These are phyloP conservation scores for Capromys pilorides DNA, from an alignment of 2,797 vertebrate genomes.

Conservation along the genomic window DNA sequence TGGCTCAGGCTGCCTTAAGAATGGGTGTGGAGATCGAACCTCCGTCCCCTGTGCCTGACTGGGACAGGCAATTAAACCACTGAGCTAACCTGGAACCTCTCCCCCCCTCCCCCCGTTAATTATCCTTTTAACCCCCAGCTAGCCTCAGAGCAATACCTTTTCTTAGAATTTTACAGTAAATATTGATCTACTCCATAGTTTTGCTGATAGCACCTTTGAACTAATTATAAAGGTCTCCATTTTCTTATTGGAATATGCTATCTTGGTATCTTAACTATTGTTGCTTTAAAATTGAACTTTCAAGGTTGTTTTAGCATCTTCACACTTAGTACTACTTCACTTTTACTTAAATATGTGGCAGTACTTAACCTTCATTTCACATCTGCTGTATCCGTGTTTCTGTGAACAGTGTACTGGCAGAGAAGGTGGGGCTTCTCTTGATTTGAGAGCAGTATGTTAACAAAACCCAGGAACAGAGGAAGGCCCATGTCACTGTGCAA, in stretches of 20 bases:
- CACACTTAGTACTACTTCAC: background rate
- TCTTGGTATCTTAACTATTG: background rate
- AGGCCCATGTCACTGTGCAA: background rate
- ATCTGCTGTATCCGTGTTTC: background rate
- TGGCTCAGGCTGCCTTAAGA: no score
- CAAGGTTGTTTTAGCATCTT: background rate
- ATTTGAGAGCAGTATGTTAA: background rate
- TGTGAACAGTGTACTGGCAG: background rate
- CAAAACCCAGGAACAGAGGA: background rate
- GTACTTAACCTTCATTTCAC: constrained; percentile 14
- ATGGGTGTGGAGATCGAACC: no score
- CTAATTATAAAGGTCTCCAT: constrained; percentile 1
- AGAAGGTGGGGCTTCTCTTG: background rate
- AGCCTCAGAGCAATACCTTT: constrained; percentile 56
- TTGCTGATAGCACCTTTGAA: constrained; percentile 37
- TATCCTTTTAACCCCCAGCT: constrained; percentile 48
- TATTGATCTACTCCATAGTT: background rate
- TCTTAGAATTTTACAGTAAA: constrained; percentile 41
- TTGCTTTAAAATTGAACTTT: background rate
- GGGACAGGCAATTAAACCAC: no score
- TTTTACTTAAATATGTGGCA: background rate
- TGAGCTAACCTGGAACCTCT: no score
- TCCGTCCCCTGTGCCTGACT: no score
- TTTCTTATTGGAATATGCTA: constrained; percentile 45
- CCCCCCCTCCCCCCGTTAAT: background rate